These are phyloP conservation scores for Prunella strophiata DNA, from an alignment of 2,797 vertebrate species.

Conservation along the genomic window DNA sequence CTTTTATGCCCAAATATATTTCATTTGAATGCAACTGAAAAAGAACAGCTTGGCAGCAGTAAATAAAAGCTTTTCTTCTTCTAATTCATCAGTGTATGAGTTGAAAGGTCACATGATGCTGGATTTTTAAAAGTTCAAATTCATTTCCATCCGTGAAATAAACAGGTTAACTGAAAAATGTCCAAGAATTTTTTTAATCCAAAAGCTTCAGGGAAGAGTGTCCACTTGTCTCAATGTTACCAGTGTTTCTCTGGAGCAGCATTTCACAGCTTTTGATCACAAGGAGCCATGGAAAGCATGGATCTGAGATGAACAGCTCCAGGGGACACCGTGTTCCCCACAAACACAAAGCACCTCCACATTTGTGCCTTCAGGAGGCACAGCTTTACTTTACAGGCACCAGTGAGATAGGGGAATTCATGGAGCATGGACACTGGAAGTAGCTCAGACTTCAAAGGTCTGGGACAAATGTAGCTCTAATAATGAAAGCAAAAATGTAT, in stretches of 20 bases:
- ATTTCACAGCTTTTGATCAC: not conserved
- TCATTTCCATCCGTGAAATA: not conserved
- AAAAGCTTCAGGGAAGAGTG: not conserved
- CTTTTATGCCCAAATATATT: slow-evolving; percentile 31
- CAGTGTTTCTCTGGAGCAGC: not conserved
- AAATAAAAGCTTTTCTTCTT: not conserved
- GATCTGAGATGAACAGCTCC: not conserved
- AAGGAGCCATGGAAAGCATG: rapidly evolving
- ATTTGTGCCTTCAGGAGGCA: not conserved
- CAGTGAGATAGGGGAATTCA: not conserved
- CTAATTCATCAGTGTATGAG: not conserved
- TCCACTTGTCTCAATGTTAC: not conserved
- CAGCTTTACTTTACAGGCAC: not conserved
- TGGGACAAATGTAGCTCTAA: not conserved
- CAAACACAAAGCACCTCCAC: not conserved
- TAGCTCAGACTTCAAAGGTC: not conserved
- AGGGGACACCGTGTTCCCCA: not conserved
- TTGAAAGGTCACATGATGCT: not conserved
- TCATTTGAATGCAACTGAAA: not conserved
- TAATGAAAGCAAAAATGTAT: not conserved
- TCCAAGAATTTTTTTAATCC: not conserved
- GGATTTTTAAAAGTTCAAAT: not conserved
- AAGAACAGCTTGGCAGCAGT: not conserved
- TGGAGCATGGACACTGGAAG: rapidly evolving
- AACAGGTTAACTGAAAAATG: not conserved